Conservation (phyloP, 2,797 vertebrate genomes). For the Peromyscus attwateri region DNA sequence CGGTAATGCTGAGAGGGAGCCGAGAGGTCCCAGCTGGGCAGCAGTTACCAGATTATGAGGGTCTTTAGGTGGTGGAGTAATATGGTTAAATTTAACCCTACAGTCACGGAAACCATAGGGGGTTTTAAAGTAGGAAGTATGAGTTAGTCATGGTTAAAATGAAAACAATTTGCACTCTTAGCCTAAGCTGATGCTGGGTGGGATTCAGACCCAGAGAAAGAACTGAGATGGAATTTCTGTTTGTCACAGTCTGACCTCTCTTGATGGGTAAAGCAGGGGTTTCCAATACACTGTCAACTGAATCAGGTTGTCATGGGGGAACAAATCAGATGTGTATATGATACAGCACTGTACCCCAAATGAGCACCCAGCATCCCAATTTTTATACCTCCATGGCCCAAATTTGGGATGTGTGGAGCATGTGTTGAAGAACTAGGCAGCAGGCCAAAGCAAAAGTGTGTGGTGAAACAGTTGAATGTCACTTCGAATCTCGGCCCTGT, state of each 20-base stretch:
- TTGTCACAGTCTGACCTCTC: neutral
- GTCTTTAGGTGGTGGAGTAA: neutral
- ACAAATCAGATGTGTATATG: neutral
- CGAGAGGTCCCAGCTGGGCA: neutral
- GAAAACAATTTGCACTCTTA: neutral
- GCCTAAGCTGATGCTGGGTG: neutral
- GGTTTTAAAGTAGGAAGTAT: neutral
- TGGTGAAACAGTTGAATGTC: neutral
- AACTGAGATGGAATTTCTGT: neutral
- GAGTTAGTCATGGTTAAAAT: neutral
- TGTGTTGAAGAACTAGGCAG: neutral
- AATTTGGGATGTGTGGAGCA: neutral
- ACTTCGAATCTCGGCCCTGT: neutral
- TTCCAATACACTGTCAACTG: neutral
- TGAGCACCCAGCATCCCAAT: fast-evolving
- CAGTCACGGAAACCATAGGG: neutral
- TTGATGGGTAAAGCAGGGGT: neutral
- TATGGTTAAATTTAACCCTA: neutral
- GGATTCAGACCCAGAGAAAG: neutral
- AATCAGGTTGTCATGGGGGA: neutral
- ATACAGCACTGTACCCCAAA: neutral
- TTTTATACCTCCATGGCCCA: neutral
- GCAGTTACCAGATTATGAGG: neutral
- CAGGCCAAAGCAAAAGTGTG: neutral
- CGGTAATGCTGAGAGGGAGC: neutral